Base-by-base conservation (phyloP, 2,113 vertebrate species). In the Coturnix japonica region DNA sequence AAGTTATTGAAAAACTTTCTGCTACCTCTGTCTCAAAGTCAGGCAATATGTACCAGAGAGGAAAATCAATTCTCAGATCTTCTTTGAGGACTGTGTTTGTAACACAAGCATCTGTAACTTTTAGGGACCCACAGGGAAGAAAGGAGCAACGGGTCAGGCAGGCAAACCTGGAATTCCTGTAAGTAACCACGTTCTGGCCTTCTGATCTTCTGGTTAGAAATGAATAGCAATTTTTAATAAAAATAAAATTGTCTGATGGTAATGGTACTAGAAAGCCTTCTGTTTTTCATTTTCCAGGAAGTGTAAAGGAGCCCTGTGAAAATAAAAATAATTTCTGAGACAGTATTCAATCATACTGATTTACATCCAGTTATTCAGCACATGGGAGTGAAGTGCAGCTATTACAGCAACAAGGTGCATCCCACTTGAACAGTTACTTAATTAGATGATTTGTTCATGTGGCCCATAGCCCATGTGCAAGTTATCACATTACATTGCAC, bases 71-170 rank as follows among this genome's bases (percentile, higher is more conserved):
- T 72, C 70, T 92, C 81, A 64, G 59, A 44, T 82, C 39, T 49
- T 84, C 8, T 91, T 64, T 91, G 57, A n/a, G 39, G 46, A 57
- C 21, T 51, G 19, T 10, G 57, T 95, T 90, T 66, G 81, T 87
- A 85, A 56, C 4, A 3, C 56, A 87, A 76, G 23, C 95, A 46
- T 84, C 97, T 96, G 43, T 94, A 95, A 96, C 97, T 93, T 97
- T 71, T 93, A 99, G 99, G 99, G 99, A 53, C 87, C 93, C 35
- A 91, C 91, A 25, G 99, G 99, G 61, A 99, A 98, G 94, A 99
- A 98, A 97, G 99, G 99, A 96, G 94, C 96, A 56, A 90, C 81
- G 35, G 99, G 99, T 77, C 97, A 97, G 86, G 91, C 87, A 78
- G 99, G 99, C 76, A 98, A 98, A 92, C 94, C 97, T 91, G 98